Conservation (phyloP, 2,113 vertebrate genomes). For the Lutjanus erythropterus region DNA sequence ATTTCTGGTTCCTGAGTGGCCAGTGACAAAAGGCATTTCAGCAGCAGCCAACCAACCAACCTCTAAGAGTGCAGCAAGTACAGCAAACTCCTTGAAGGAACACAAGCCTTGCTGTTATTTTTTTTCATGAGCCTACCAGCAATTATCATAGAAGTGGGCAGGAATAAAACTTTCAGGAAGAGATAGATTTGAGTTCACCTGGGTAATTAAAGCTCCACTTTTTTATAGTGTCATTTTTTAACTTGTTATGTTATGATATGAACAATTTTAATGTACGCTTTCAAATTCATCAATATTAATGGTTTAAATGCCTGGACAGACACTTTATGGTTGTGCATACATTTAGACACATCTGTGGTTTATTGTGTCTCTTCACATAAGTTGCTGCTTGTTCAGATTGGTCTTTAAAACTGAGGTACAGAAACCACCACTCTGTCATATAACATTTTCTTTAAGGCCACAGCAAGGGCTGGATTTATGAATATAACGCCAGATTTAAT, state of each 20-base stretch:
- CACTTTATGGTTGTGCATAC: not conserved
- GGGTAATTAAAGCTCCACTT: not conserved
- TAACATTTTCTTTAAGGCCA: not conserved
- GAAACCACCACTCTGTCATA: slow-evolving; percentile 3
- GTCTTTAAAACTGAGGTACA: not conserved
- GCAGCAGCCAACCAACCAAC: not conserved
- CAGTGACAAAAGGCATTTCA: slow-evolving; percentile 20
- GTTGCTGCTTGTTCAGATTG: not conserved
- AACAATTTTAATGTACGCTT: not conserved
- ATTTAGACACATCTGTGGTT: not conserved
- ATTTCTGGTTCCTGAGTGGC: slow-evolving; percentile 43
- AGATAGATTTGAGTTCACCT: not conserved
- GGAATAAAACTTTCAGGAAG: not conserved
- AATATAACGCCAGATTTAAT: slow-evolving; percentile 23
- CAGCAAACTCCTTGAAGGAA: not conserved
- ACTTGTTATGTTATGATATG: not conserved
- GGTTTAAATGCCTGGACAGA: not conserved
- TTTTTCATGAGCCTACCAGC: slow-evolving; percentile 21
- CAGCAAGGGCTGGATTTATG: slow-evolving; percentile 9
- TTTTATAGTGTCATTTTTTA: not conserved
- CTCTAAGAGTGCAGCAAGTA: not conserved
- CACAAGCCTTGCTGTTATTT: not conserved
- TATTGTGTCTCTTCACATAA: not conserved
- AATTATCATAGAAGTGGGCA: slow-evolving; percentile 4
- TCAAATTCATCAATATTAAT: not conserved